phyloP scores from a whole-genome alignment of 2,888 invertebrate species.

The Acleris laterana region DNA sequence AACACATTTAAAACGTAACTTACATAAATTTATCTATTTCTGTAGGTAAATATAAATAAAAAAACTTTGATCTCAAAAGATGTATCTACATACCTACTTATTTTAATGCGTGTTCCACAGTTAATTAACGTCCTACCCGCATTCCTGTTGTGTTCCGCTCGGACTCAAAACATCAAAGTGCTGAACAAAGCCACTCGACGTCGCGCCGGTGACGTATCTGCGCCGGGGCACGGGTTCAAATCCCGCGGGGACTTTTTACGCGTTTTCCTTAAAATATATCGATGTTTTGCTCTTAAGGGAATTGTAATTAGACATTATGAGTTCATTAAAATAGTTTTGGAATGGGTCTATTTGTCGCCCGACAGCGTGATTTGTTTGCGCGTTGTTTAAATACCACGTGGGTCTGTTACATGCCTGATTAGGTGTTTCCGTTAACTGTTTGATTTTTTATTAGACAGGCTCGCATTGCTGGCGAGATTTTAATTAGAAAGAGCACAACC shows the following conservation, averaged over 20 bases:
- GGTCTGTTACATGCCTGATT: constrained; percentile 32
- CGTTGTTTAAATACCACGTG: constrained; percentile 47
- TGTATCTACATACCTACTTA: no score
- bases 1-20: no score
- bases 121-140: constrained; percentile 16
- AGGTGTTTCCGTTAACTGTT: constrained; percentile 26
- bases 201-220: constrained; percentile 39
- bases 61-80: no score
- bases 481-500: no score
- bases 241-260: constrained; percentile 62
- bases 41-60: no score
- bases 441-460: constrained; percentile 8
- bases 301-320: constrained; percentile 68
- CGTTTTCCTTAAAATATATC: constrained; percentile 61
- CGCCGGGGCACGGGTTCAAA: constrained; percentile 54
- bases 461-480: no score
- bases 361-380: constrained; percentile 75
- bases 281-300: constrained; percentile 58
- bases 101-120: constrained; percentile 14
- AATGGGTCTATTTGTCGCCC: constrained; percentile 72
- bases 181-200: constrained; percentile 38
- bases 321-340: constrained; percentile 65
- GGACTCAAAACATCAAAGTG: constrained; percentile 37
- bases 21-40: no score
- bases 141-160: constrained; percentile 1